Conservation (phyloP, 2,888 invertebrate genomes). For the Schizotus pectinicornis region DNA sequence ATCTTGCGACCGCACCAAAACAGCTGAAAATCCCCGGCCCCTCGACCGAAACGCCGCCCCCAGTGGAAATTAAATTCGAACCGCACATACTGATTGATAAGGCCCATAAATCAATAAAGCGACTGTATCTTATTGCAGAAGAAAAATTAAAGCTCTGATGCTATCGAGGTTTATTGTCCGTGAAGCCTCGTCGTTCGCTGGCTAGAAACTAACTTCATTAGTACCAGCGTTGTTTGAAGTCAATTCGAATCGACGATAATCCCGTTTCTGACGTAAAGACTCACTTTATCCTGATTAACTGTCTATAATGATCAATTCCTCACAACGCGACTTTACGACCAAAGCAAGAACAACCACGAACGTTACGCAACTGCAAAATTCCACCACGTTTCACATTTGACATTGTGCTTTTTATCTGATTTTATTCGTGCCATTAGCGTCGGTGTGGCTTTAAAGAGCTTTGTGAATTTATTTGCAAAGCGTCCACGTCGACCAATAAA, state of each 20-base stretch:
- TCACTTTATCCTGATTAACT: no score
- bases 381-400: background rate
- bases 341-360: background rate
- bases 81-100: conserved; percentile 2
- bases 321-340: no score
- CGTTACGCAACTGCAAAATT: conserved; percentile 1
- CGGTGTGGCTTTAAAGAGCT: conserved; percentile 6
- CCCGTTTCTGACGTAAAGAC: no score
- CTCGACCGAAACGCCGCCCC: no score
- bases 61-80: conserved; percentile 1
- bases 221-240: no score
- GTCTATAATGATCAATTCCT: no score
- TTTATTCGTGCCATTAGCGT: background rate
- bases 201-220: no score
- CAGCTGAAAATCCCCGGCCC: no score
- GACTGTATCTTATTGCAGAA: conserved; percentile 15
- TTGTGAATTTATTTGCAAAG: background rate
- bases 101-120: conserved; percentile 17
- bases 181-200: no score
- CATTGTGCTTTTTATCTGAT: background rate
- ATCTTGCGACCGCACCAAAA: no score
- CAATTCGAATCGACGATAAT: no score
- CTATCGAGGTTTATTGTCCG: conserved; percentile 22
- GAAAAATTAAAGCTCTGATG: conserved; percentile 7
- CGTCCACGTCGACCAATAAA: no score